Conservation (phyloP, 2,888 invertebrate species). For the Xylota segnis region DNA sequence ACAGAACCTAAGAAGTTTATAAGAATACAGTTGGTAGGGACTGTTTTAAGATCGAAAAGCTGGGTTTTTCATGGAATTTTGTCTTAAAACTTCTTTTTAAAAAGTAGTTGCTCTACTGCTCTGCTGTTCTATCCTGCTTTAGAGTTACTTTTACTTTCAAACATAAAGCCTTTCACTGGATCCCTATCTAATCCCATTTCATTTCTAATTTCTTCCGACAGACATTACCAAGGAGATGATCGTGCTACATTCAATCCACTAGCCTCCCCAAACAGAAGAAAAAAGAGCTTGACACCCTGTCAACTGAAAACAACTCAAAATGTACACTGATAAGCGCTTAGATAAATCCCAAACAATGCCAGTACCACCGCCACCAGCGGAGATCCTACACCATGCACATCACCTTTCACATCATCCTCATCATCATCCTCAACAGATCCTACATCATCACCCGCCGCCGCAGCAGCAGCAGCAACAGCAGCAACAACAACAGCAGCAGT, state of each 20-base stretch:
- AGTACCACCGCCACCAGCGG: slow-evolving; percentile 73
- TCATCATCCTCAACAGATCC: slow-evolving; percentile 77
- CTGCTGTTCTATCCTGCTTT: too few species aligned
- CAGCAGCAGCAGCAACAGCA: slow-evolving; percentile 62
- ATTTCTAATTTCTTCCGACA: slow-evolving; percentile 16
- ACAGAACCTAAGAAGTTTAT: too few species aligned
- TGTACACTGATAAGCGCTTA: slow-evolving; percentile 80
- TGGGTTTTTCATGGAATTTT: too few species aligned
- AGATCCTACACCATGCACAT: slow-evolving; percentile 72
- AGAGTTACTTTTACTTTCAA: too few species aligned
- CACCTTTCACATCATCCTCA: slow-evolving; percentile 78
- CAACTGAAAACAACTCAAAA: slow-evolving; percentile 52
- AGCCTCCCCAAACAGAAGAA: slow-evolving; percentile 12
- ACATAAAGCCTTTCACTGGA: not conserved
- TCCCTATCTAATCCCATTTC: not conserved
- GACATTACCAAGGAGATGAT: slow-evolving; percentile 45
- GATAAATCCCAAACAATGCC: slow-evolving; percentile 78
- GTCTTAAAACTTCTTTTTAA: too few species aligned
- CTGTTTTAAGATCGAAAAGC: too few species aligned
- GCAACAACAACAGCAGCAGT: slow-evolving; percentile 72
- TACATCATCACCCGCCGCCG: slow-evolving; percentile 75
- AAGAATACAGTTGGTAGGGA: too few species aligned
- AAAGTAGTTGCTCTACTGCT: too few species aligned
- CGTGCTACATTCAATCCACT: slow-evolving; percentile 29
- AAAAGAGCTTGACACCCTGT: slow-evolving; percentile 24